phyloP scores from a whole-genome alignment of 2,797 vertebrate genomes.

The Poeciliopsis paucimaculata region DNA sequence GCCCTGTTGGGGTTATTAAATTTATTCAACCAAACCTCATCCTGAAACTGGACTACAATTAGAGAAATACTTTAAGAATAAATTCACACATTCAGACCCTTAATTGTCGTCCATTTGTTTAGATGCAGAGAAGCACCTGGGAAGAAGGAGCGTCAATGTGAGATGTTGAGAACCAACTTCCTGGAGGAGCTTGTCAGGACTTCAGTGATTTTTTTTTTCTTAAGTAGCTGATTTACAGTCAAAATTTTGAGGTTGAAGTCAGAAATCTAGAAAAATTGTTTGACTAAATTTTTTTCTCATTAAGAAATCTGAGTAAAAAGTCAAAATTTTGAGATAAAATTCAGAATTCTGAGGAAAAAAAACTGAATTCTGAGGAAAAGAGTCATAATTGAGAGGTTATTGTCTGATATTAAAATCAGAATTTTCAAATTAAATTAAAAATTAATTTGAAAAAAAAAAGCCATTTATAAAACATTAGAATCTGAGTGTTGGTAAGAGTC shows the following conservation, averaged over 20 bases:
- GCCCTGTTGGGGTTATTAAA: conserved; percentile 19
- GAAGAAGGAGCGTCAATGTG: neutral
- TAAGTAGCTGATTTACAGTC: neutral
- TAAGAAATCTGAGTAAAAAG: too few relatives aligned
- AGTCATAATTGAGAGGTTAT: neutral
- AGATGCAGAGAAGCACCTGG: neutral
- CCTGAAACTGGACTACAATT: conserved; percentile 22
- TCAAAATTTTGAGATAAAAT: too few relatives aligned
- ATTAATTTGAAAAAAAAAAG: too few relatives aligned
- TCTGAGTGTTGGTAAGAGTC: too few relatives aligned
- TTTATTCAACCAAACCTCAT: conserved; percentile 19
- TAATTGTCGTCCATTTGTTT: neutral
- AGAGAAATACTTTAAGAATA: neutral
- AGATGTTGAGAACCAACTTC: neutral
- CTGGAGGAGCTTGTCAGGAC: neutral
- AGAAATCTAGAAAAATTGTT: neutral
- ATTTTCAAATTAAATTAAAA: neutral
- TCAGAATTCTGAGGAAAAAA: too few relatives aligned
- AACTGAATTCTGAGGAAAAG: neutral
- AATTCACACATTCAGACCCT: neutral
- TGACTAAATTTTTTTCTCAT: too few relatives aligned
- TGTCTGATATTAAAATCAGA: neutral
- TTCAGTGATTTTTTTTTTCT: neutral
- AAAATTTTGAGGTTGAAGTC: neutral
- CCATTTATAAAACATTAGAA: too few relatives aligned